phyloP scores from a whole-genome alignment of 2,797 vertebrate species.

The Gouania willdenowi region DNA sequence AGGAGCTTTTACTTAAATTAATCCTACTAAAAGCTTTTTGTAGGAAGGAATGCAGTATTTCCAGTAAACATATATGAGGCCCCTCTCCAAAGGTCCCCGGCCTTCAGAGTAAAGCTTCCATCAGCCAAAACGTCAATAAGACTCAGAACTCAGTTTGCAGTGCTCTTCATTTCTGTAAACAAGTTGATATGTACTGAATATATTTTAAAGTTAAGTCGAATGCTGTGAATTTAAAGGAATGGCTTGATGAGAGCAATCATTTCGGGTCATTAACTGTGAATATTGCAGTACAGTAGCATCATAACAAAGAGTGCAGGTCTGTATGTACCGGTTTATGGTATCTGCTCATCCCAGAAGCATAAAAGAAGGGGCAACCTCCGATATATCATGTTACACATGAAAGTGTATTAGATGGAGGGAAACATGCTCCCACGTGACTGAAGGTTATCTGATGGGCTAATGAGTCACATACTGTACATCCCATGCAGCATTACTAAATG shows the following conservation, averaged over 20 bases:
- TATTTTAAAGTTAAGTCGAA: conserved; percentile 26
- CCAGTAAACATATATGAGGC: conserved; percentile 67
- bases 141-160: conserved; percentile 48
- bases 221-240: conserved; percentile 35
- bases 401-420: conserved; percentile 46
- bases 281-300: conserved; percentile 32
- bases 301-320: too few relatives aligned
- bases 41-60: conserved; percentile 66
- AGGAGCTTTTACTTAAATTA: conserved; percentile 62
- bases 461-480: conserved; percentile 77
- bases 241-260: conserved; percentile 28
- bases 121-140: conserved; percentile 44
- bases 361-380: conserved; percentile 17
- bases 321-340: too few relatives aligned
- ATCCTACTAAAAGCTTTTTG: conserved; percentile 59
- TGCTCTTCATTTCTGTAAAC: conserved; percentile 70
- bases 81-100: conserved; percentile 29
- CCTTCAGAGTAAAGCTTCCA: conserved; percentile 36
- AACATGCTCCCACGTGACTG: conserved; percentile 69
- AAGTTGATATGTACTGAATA: conserved; percentile 62
- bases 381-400: conserved; percentile 36
- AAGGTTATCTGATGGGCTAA: conserved; percentile 63
- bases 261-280: conserved; percentile 34
- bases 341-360: conserved; percentile 38
- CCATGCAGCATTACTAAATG: conserved; percentile 75